Base-by-base conservation (phyloP, 2,797 vertebrate species). In the Brotogeris chrysoptera region DNA sequence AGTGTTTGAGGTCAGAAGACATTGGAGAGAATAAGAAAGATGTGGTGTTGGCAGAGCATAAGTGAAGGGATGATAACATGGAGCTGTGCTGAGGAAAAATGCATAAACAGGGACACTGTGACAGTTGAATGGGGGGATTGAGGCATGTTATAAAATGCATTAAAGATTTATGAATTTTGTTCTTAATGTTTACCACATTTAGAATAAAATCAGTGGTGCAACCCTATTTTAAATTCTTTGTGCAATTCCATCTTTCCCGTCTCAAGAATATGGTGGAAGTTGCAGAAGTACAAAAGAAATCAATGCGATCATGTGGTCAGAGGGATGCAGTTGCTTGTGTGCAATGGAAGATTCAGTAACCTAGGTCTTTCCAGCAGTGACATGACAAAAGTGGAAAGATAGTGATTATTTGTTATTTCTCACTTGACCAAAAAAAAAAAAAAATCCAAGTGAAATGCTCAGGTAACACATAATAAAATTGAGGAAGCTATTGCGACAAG, bases 381-480 rank as follows among this genome's bases (percentile, higher is more conserved):
- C 10, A 18, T 30, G 27, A 74, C 86, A 14, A 36, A 59, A 88
- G 30, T 39, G 23, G 83, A 86, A 69, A 78, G 52, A 57, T 16
- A 49, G 13, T 6, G 6, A 65, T 83, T 88, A 68, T 77, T 94
- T 83, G 47, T 71, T 82, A 66, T 76, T 83, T 76, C 46, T 88
- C 53, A 34, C 70, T 78, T 69, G 41, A 87, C 41, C 74, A 43
- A 65, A 89, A 53, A 2, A 34, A 20, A 52, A 55, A 57, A 34
- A 55, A n/a, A 55, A 13, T 53, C 53, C 4, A 44, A 88, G 18
- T 63, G 13, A 89, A 91, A 41, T 66, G 4, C 39, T 93, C 88
- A 76, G 63, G 46, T 60, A 79, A 43, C 83, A 77, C 66, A 20
- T 79, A 90, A 92, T 92, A 79, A 86, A 84, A 63, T 44, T 81